Conservation (phyloP, 1,140 invertebrate genomes). For the Ctenoplectra terminalis region DNA sequence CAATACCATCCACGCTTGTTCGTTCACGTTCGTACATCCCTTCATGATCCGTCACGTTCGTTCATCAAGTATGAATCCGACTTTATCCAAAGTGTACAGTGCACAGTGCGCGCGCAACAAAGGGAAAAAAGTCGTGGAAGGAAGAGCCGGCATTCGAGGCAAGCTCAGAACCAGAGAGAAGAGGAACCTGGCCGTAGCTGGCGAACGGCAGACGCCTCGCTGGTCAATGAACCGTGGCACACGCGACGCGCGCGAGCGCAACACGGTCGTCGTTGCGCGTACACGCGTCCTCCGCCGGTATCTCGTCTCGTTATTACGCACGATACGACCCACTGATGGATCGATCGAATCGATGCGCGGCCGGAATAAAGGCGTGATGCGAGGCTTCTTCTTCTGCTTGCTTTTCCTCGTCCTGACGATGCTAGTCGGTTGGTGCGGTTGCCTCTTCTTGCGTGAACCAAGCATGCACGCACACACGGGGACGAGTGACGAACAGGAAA, state of each 20-base stretch:
- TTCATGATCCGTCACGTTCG: no score
- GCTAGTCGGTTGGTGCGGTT: no score
- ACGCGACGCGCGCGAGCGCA: slow-evolving; percentile 45
- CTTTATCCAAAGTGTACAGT: slow-evolving; percentile 34
- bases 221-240: slow-evolving; percentile 68
- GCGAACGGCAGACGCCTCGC: slow-evolving; percentile 41
- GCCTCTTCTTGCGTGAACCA: not conserved
- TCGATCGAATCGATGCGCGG: slow-evolving; percentile 44
- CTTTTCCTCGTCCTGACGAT: not conserved
- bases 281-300: slow-evolving; percentile 35
- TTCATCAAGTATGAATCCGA: no score
- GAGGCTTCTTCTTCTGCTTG: not conserved
- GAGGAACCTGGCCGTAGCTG: slow-evolving; percentile 43
- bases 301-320: slow-evolving; percentile 49
- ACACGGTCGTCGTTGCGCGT: not conserved
- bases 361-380: slow-evolving; percentile 36
- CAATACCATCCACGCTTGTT: no score
- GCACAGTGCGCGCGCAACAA: slow-evolving; percentile 29
- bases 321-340: slow-evolving; percentile 49
- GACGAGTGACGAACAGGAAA: slow-evolving; percentile 1
- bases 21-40: no score
- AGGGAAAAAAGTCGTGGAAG: slow-evolving; percentile 32
- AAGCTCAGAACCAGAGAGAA: not conserved
- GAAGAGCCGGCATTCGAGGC: slow-evolving; percentile 28
- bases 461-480: not conserved